These are phyloP conservation scores for Archocentrus centrarchus DNA, from an alignment of 2,113 vertebrate species.

Conservation along the genomic window DNA sequence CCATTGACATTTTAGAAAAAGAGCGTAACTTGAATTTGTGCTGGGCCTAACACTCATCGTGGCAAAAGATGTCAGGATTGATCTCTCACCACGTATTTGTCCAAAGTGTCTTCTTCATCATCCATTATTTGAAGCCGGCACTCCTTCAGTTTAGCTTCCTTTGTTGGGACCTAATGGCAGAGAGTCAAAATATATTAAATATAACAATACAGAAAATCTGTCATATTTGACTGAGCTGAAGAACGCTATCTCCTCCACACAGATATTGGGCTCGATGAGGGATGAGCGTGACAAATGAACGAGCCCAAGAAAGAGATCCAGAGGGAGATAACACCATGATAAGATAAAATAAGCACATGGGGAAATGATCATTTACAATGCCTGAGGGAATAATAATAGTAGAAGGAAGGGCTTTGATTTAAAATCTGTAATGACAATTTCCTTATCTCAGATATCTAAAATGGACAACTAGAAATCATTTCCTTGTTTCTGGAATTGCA, in stretches of 20 bases:
- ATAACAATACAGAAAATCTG: not conserved
- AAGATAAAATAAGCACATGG: conserved; percentile 27
- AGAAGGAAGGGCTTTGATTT: not conserved
- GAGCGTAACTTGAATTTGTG: not conserved
- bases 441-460: conserved; percentile 39
- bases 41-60: not conserved
- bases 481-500: not conserved
- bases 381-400: conserved; percentile 39
- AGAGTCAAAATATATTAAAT: conserved; percentile 14
- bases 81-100: conserved; percentile 89
- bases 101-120: conserved; percentile 83
- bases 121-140: conserved; percentile 85
- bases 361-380: conserved; percentile 14
- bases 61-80: not conserved
- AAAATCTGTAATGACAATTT: conserved; percentile 41
- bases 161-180: conserved; percentile 85
- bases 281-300: conserved; percentile 38
- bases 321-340: conserved; percentile 35
- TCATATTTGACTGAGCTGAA: conserved; percentile 34
- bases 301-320: conserved; percentile 34
- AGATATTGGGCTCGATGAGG: conserved; percentile 39
- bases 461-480: conserved; percentile 24
- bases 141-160: conserved; percentile 89
- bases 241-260: conserved; percentile 46
- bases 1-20: not conserved